Evolutionary conservation across 2,888 invertebrate species (phyloP), one percentile per base, ranked within the genome.

Genomic region (Melieria crassipennis): DNA sequence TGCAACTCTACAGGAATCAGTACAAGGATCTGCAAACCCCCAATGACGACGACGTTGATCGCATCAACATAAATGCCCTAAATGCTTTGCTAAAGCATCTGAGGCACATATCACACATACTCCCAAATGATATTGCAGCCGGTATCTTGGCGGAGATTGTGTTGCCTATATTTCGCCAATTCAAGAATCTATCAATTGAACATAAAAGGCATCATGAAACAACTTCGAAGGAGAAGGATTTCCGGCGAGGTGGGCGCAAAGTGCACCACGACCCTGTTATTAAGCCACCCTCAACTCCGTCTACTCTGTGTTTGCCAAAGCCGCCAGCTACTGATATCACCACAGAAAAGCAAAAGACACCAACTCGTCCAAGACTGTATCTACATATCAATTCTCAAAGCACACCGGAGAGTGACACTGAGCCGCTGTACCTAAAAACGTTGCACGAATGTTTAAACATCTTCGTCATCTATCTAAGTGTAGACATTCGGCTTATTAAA

Each of bases 71-170:
- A 4, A 70, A 70, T 11, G 75, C 79, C 0, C 75, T 83, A 71
- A 61, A 81, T 63, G 69, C 83, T 5, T 83, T 83, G 50, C 76
- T 87, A 0, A 86, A 85, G 68, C 87, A 87, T 72, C 75, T 87
- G 4, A 82, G 83, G 69, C 83, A 84, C 72, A 82, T 86, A 75
- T 81, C 85, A n/a, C 79, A 83, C 71, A 63, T 84, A 66, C 66
- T 85, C 7, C 79, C 82, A 52, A 81, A 80, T 50, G 83, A 85
- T 66, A 76, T 87, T 73, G 82, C 84, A 3, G 77, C 79, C 4
- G 83, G 83, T 16, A 80, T 87, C 6, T 71, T 87, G 47, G 82
- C 84, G 0, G 83, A 86, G 65, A 82, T 87, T 56, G 82, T 85
- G 47, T 69, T 86, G 30, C 87, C 87, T 9, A 80, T 84, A 46